phyloP scores from a whole-genome alignment of 2,113 vertebrate genomes.

The Zapornia atra region DNA sequence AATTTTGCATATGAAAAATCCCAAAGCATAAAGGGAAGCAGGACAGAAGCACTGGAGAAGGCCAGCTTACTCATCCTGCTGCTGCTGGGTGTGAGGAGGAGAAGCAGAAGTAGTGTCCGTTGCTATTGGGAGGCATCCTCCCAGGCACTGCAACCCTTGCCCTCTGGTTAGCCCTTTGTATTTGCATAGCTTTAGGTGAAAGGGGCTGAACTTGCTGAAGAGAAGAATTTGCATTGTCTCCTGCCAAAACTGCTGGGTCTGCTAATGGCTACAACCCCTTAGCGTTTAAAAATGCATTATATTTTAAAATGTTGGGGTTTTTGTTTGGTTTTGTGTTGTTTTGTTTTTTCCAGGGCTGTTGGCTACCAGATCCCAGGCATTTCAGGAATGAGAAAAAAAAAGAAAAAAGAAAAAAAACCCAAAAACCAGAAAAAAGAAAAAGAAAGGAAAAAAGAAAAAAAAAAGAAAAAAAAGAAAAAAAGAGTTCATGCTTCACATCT shows the following conservation, averaged over 20 bases:
- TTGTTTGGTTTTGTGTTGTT: no score
- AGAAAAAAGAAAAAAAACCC: no score
- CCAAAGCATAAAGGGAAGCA: not conserved
- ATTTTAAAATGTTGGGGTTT: not conserved
- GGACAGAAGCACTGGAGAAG: not conserved
- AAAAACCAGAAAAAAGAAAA: no score
- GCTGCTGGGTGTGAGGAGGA: not conserved
- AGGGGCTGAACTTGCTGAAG: not conserved
- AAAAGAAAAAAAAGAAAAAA: no score
- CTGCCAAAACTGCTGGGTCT: not conserved
- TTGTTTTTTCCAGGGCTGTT: not conserved
- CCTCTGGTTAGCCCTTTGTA: not conserved
- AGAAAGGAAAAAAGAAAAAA: no score
- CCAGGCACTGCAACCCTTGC: not conserved
- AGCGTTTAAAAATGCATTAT: not conserved
- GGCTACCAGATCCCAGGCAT: not conserved
- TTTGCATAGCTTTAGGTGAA: not conserved
- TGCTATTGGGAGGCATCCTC: not conserved
- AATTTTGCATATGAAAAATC: not conserved
- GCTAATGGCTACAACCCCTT: accelerated
- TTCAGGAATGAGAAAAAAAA: not conserved
- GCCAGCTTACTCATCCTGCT: not conserved
- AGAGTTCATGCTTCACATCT: not conserved
- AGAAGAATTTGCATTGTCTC: not conserved
- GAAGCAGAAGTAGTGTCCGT: not conserved